phyloP scores from a whole-genome alignment of 2,113 vertebrate species.

The Eubucco bourcierii region DNA sequence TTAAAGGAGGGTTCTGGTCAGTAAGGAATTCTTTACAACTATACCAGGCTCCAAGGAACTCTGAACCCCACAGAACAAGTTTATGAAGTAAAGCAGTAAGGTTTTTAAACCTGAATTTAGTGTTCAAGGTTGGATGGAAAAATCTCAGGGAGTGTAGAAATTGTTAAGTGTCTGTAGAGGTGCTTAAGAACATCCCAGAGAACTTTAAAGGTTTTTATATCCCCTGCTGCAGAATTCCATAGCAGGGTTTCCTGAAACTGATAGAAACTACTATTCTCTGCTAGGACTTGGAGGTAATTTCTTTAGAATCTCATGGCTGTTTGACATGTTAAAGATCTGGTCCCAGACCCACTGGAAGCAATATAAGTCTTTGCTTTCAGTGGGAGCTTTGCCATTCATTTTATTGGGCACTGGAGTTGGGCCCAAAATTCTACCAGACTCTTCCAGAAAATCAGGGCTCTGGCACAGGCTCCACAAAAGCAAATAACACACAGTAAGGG shows the following conservation, averaged over 20 bases:
- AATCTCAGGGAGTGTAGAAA: neutral
- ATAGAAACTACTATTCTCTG: constrained; percentile 49
- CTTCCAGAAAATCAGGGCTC: constrained; percentile 44
- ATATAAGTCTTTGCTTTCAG: constrained; percentile 34
- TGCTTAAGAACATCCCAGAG: constrained; percentile 48
- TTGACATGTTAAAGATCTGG: constrained; percentile 42
- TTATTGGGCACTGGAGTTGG: constrained; percentile 62
- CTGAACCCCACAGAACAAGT: constrained; percentile 12
- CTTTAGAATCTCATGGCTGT: constrained; percentile 36
- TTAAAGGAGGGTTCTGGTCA: constrained; percentile 2
- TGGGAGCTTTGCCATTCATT: constrained; percentile 60
- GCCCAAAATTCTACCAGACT: constrained; percentile 42
- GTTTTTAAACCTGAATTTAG: constrained; percentile 24
- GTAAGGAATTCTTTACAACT: neutral
- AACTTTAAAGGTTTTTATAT: constrained; percentile 47
- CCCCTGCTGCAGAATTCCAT: constrained; percentile 17
- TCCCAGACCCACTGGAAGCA: constrained; percentile 52
- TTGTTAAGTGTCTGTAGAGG: constrained; percentile 16
- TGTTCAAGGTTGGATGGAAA: constrained; percentile 48
- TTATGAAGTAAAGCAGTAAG: constrained; percentile 22
- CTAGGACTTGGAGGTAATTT: constrained; percentile 31
- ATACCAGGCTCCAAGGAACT: constrained; percentile 10
- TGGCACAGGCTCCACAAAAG: constrained; percentile 52
- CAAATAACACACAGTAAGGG: constrained; percentile 33
- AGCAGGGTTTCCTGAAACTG: constrained; percentile 34